Conservation (phyloP, 2,113 vertebrate genomes). For the Pseudolaguvia tuberculata region DNA sequence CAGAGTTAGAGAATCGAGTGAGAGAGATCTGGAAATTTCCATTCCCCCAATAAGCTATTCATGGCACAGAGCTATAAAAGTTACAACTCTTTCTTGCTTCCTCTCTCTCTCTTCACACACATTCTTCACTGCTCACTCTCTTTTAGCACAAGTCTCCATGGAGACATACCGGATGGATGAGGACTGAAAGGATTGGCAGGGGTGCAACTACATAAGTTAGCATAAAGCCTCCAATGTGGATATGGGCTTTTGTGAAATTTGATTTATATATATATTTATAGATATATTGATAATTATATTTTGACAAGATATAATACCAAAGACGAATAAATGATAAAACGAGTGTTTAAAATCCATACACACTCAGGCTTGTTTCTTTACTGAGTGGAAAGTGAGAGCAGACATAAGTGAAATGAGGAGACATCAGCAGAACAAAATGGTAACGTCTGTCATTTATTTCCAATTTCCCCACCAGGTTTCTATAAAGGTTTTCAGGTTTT, state of each 20-base stretch:
- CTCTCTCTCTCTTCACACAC: constrained; percentile 2
- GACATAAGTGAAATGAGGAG: neutral
- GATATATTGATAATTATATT: neutral
- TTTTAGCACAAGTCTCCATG: constrained; percentile 54
- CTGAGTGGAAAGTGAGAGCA: neutral
- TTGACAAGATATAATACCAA: neutral
- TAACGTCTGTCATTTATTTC: too few relatives aligned
- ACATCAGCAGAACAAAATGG: neutral
- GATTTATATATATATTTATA: neutral
- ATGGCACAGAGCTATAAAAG: constrained; percentile 8
- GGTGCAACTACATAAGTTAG: constrained; percentile 31
- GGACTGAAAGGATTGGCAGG: constrained; percentile 41
- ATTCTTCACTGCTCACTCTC: neutral
- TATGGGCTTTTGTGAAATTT: neutral
- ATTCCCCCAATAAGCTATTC: constrained; percentile 1
- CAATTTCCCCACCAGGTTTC: too few relatives aligned
- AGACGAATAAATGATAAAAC: constrained; percentile 18
- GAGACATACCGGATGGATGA: constrained; percentile 48
- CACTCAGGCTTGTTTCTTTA: neutral
- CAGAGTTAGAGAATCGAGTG: neutral
- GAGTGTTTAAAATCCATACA: constrained; percentile 39
- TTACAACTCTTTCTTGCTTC: constrained; percentile 1
- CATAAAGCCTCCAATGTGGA: constrained; percentile 5
- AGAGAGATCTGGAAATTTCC: neutral
- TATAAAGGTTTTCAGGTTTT: neutral